A percentile compares a stretch with the other conserved stretches of the same genome.
phyloP scores from a whole-genome alignment of 2,797 vertebrate species.

The Brachyrhaphis roseni region DNA sequence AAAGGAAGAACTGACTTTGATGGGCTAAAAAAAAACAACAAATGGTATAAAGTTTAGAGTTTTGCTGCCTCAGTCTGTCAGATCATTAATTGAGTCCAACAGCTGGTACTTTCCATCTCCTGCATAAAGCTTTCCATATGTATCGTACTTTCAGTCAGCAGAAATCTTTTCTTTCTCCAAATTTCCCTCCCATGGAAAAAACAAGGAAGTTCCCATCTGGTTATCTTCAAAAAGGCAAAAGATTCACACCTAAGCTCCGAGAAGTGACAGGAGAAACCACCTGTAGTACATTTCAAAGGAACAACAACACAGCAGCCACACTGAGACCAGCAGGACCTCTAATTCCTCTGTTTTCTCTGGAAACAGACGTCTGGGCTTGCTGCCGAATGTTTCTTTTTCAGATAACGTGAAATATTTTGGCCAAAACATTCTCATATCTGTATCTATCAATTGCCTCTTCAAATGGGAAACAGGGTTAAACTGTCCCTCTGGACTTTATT shows the following conservation, averaged over 20 bases:
- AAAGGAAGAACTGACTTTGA: background rate
- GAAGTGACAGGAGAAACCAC: constrained; percentile 28
- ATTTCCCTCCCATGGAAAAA: constrained; percentile 8
- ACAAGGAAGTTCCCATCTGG: constrained; percentile 34
- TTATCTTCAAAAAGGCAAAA: constrained; percentile 31
- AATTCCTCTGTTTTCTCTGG: constrained; percentile 48
- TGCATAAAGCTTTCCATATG: constrained; percentile 15
- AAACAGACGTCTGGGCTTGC: constrained; percentile 43
- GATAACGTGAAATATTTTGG: constrained; percentile 50
- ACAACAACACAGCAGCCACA: constrained; percentile 32
- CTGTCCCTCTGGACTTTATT: constrained; percentile 18
- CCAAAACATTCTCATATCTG: constrained; percentile 33
- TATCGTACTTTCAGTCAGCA: constrained; percentile 8
- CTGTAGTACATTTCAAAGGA: constrained; percentile 41
- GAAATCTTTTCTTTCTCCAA: constrained; percentile 23
- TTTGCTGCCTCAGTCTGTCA: constrained; percentile 9
- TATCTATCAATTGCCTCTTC: constrained; percentile 47
- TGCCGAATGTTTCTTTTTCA: constrained; percentile 46
- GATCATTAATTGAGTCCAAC: background rate
- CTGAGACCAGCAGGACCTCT: constrained; percentile 9
- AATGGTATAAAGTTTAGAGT: background rate
- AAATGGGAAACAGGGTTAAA: constrained; percentile 49
- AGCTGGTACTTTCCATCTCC: constrained; percentile 4
- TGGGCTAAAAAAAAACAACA: background rate
- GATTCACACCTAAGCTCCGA: constrained; percentile 40